A percentile compares a stretch with the other conserved stretches of the same genome.
These are phyloP conservation scores for Mesopsocus fuscifrons DNA, from an alignment of 2,888 invertebrate genomes.

Conservation along the genomic window DNA sequence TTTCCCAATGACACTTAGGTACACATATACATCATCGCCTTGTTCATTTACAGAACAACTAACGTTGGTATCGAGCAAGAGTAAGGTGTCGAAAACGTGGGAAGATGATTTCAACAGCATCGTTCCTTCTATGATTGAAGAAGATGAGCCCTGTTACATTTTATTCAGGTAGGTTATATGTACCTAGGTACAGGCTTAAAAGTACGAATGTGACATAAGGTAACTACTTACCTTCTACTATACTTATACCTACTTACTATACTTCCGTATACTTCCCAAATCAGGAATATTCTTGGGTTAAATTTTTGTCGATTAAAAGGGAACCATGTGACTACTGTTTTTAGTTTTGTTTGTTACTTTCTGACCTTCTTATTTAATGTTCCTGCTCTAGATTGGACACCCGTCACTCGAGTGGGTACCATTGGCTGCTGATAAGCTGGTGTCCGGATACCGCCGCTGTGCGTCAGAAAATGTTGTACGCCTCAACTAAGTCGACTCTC, in stretches of 20 bases:
- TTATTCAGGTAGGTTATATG: slow-evolving; percentile 45
- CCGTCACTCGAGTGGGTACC: slow-evolving; percentile 56
- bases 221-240: slow-evolving; percentile 1
- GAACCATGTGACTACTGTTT: too few species aligned
- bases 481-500: slow-evolving; percentile 91
- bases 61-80: slow-evolving; percentile 39
- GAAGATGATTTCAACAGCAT: slow-evolving; percentile 69
- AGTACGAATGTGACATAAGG: slow-evolving; percentile 4
- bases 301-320: too few species aligned
- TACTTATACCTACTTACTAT: slow-evolving; percentile 2
- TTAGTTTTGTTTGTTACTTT: too few species aligned
- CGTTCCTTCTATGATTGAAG: slow-evolving; percentile 47
- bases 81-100: slow-evolving; percentile 57
- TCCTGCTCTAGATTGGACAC: slow-evolving; percentile 64
- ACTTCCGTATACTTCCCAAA: too few species aligned
- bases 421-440: slow-evolving; percentile 90
- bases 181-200: too few species aligned
- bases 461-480: slow-evolving; percentile 93
- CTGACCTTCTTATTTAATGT: too few species aligned
- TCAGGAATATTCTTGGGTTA: too few species aligned
- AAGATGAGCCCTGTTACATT: slow-evolving; percentile 77
- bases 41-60: slow-evolving; percentile 48
- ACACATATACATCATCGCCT: slow-evolving; percentile 15
- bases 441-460: slow-evolving; percentile 83
- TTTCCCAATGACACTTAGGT: background rate